Evolutionary conservation across 2,888 invertebrate genomes (phyloP).

Genomic region (Melieria crassipennis): DNA sequence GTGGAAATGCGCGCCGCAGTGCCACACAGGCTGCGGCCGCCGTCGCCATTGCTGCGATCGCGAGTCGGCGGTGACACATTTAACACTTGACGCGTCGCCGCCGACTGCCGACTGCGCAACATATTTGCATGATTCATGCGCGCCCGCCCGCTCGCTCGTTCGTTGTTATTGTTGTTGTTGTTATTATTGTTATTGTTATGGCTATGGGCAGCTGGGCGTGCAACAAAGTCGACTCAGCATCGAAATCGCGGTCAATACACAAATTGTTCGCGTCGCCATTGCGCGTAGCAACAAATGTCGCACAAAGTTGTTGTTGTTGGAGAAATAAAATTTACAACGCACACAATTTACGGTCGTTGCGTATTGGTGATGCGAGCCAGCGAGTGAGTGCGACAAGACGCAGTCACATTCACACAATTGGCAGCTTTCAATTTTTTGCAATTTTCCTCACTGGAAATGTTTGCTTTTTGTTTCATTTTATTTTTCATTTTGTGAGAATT

Average conservation of each 20-base stretch:
- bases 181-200: slow-evolving; percentile 8
- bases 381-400: not conserved
- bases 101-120: slow-evolving; percentile 9
- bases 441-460: not conserved
- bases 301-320: not conserved
- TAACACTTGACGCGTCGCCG: slow-evolving; percentile 26
- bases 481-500: not conserved
- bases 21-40: not conserved
- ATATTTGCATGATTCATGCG: slow-evolving; percentile 32
- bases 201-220: slow-evolving; percentile 22
- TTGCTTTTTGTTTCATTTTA: not conserved
- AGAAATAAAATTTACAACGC: slow-evolving; percentile 17
- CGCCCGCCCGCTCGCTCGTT: not conserved
- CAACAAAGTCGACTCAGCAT: slow-evolving; percentile 36
- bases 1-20: not conserved
- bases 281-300: not conserved
- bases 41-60: not conserved
- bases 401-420: not conserved
- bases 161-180: not conserved
- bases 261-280: slow-evolving; percentile 24
- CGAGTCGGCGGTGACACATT: slow-evolving; percentile 23
- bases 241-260: slow-evolving; percentile 46
- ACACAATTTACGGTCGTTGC: slow-evolving; percentile 42
- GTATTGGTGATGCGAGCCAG: slow-evolving; percentile 41
- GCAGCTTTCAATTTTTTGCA: slow-evolving; percentile 25